These are phyloP conservation scores for Melanotaenia duboulayi DNA, from an alignment of 2,113 vertebrate species.

Conservation along the genomic window DNA sequence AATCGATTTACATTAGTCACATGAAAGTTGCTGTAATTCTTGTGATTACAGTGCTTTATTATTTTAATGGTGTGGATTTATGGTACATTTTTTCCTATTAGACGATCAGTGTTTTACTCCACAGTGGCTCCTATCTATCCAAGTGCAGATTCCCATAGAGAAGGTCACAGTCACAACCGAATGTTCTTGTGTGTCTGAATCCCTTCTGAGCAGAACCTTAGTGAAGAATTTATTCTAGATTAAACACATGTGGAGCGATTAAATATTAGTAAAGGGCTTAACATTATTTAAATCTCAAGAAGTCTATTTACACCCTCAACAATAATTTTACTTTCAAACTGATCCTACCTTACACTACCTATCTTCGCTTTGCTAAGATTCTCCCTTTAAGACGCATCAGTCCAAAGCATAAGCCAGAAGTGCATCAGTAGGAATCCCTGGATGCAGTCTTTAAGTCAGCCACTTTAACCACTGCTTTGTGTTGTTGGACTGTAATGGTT, in stretches of 20 bases:
- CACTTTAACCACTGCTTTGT: background rate
- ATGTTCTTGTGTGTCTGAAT: conserved; percentile 11
- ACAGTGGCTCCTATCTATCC: conserved; percentile 15
- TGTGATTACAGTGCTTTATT: conserved; percentile 57
- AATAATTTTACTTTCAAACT: background rate
- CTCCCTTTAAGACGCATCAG: background rate
- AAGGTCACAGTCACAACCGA: conserved; percentile 36
- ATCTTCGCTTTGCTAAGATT: background rate
- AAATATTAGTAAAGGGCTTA: background rate
- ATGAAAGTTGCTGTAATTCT: conserved; percentile 36
- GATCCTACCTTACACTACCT: background rate
- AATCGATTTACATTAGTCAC: conserved; percentile 48
- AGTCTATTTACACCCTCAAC: background rate
- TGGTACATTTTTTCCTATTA: conserved; percentile 50
- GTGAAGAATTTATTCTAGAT: conserved; percentile 1
- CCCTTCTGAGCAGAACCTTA: conserved; percentile 6
- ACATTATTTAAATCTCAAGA: background rate
- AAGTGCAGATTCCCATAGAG: conserved; percentile 34
- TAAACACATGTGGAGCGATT: conserved; percentile 2
- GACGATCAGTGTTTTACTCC: conserved; percentile 49
- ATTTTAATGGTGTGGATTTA: conserved; percentile 66
- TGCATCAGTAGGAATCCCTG: background rate
- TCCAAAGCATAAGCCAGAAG: background rate
- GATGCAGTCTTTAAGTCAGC: background rate
- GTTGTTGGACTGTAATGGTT: conserved; percentile 28